Base-by-base conservation (phyloP, 2,797 vertebrate genomes). In the Siniperca undulata region DNA sequence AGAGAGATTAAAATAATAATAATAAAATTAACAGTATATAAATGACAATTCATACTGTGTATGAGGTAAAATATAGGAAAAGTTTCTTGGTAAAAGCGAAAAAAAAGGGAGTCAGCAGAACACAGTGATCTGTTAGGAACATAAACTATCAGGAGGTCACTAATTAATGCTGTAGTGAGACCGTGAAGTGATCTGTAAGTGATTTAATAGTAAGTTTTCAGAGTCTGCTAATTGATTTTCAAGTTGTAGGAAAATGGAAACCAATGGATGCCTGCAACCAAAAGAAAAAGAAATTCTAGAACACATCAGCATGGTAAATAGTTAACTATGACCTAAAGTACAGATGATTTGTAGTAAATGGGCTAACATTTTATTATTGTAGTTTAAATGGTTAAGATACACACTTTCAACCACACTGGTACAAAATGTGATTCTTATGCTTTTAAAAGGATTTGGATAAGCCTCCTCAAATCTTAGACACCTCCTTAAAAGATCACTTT, bases 381-480 rank as follows among this genome's bases (percentile, higher is more conserved):
- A 22, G 50, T 53, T 53, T 53, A 53, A 53, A 53, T 1, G 6
- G 3, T 4, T 27, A 27, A 60, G 48, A 30, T 36, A 0, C 20
- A 50, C 36, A 77, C 6, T 52, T 61, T 40, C 1, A 5, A 56
- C 11, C 48, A 66, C 16, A 27, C 42, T 55, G 11, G 22, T 27
- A 12, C 11, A 64, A 48, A 62, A 62, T n/a, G 16, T 36, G n/a
- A 38, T 55, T 24, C 1, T 13, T 19, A 6, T 69, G n/a, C 22
- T 16, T 56, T 50, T 72, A 14, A 61, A 44, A 58, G 10, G 58
- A 2, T n/a, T 42, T 62, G 17, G 24, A 38, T 56, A 34, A 50
- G 38, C 56, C 53, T 67, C 61, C 42, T 66, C 27, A 73, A 44
- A 70, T 80, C 55, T 74, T 70, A 68, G 24, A 60, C 4, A 56